phyloP scores from a whole-genome alignment of 2,113 vertebrate genomes.

The Ceuthmochares aereus region DNA sequence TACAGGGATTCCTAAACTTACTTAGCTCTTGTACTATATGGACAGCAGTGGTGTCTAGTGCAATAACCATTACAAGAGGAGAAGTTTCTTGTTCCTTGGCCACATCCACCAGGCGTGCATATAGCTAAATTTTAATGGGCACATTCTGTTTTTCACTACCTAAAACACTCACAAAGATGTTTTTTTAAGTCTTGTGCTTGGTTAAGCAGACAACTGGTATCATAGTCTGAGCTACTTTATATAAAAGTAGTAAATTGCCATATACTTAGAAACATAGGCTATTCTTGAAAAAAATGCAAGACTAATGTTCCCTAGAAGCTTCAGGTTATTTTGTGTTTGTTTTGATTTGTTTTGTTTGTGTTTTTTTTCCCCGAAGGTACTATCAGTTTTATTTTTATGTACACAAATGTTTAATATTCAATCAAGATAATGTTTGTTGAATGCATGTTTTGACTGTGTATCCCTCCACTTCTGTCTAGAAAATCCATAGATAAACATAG shows the following conservation, averaged over 20 bases:
- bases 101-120: fast-evolving
- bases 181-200: background rate
- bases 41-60: background rate
- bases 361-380: background rate
- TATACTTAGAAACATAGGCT: background rate
- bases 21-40: background rate
- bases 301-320: background rate
- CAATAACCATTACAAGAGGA: background rate
- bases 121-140: background rate
- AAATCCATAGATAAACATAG: background rate
- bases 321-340: background rate
- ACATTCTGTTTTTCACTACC: background rate
- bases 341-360: background rate
- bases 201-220: background rate
- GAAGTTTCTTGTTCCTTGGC: background rate
- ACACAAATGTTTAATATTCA: background rate
- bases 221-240: background rate
- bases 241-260: background rate
- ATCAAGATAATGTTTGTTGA: background rate
- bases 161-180: background rate
- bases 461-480: background rate
- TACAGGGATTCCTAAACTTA: background rate
- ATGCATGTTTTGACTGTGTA: background rate
- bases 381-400: background rate
- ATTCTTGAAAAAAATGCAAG: background rate